These are phyloP conservation scores for Eulacestoma nigropectus DNA, from an alignment of 2,113 vertebrate species.

Conservation along the genomic window DNA sequence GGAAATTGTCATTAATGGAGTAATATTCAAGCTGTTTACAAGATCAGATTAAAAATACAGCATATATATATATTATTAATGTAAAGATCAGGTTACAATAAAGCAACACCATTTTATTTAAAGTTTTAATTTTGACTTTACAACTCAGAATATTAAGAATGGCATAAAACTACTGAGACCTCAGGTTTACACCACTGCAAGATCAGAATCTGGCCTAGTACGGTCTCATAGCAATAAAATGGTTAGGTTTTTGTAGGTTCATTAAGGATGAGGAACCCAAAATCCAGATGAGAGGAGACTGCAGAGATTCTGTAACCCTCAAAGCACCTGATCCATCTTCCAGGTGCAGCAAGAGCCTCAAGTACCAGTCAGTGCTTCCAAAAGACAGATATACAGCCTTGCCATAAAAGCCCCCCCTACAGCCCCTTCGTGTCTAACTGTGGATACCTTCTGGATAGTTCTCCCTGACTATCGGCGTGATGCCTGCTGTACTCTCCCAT, in stretches of 20 bases:
- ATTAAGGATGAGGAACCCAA: background rate
- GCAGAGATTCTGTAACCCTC: background rate
- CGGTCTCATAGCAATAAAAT: background rate
- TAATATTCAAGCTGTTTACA: background rate
- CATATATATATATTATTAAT: background rate
- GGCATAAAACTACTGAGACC: background rate
- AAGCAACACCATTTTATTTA: background rate
- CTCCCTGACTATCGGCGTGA: rapidly evolving
- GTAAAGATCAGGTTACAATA: background rate
- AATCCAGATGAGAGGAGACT: background rate
- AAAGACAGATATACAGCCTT: background rate
- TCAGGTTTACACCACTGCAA: background rate
- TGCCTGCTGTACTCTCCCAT: background rate
- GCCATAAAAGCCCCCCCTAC: background rate
- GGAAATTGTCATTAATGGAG: background rate
- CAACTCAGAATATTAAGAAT: background rate
- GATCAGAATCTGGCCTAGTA: background rate
- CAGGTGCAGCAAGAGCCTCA: background rate
- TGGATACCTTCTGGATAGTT: background rate
- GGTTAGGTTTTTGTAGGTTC: background rate
- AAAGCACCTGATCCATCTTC: background rate
- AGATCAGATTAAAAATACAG: background rate
- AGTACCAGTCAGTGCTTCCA: background rate
- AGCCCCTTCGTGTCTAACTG: background rate
- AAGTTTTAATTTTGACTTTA: background rate